These are phyloP conservation scores for Drosophila mettleri DNA, from an alignment of 2,888 invertebrate genomes.

Conservation along the genomic window DNA sequence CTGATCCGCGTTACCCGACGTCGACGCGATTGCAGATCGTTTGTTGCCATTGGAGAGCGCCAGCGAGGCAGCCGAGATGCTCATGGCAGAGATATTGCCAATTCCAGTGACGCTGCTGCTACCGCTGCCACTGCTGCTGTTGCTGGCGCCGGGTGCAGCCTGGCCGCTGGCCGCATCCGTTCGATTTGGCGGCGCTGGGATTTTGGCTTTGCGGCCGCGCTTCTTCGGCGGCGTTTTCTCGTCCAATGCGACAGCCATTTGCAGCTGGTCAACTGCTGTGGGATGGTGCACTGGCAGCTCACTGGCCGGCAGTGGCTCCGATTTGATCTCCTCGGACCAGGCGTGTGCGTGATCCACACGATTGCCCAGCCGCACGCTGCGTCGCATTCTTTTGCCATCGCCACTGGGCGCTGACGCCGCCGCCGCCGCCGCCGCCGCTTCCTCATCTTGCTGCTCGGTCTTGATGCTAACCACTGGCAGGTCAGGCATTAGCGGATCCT, in stretches of 20 bases:
- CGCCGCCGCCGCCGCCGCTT: conserved; percentile 27
- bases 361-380: conserved; percentile 83
- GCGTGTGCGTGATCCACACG: conserved; percentile 68
- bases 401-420: conserved; percentile 48
- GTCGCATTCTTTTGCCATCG: conserved; percentile 77
- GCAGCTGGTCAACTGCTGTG: not conserved
- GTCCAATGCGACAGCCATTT: conserved; percentile 37
- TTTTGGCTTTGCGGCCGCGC: conserved; percentile 84
- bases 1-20: conserved; percentile 1
- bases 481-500: conserved; percentile 47
- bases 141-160: not conserved
- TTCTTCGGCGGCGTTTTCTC: conserved; percentile 84
- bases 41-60: conserved; percentile 58
- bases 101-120: not conserved
- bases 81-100: conserved; percentile 1
- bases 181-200: conserved; percentile 23
- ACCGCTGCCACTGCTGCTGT: conserved; percentile 29
- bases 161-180: not conserved
- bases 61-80: not conserved
- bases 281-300: conserved; percentile 18
- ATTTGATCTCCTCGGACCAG: conserved; percentile 60
- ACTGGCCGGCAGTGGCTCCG: conserved; percentile 45
- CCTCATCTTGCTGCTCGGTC: conserved; percentile 63
- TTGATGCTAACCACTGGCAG: conserved; percentile 46
- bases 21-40: conserved; percentile 21